Base-by-base conservation (phyloP, 1,140 invertebrate species). In the Drosophila melanica region DNA sequence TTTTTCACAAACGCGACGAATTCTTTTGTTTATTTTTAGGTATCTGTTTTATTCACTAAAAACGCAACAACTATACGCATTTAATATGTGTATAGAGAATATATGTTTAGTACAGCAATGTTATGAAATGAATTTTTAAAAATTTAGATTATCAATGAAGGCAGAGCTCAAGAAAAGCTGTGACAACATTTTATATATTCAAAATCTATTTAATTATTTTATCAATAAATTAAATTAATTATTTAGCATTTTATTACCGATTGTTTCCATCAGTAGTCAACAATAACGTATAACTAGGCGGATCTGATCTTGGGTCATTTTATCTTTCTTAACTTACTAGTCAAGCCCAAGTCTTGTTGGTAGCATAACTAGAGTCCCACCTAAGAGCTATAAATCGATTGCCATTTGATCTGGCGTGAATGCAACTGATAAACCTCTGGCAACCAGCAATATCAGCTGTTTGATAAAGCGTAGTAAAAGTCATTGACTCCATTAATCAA, bases 401-500 rank as follows among this genome's bases (percentile, higher is more conserved):
- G 18, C 20, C 10, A 33, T 65, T 55, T 16, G 39, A 37, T 54
- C 20, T 47, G 47, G 10, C 51, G 9, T 27, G 45, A 54, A 42
- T 58, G 79, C 20, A 62, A 51, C n/a, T 53, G 64, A 69, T 82
- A 82, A 80, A 84, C 79, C 80, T 78, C 78, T 64, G 60, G 54
- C 12, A 74, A 78, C 37, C 51, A 57, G 44, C 55, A 51, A 18
- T 33, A 48, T 45, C 66, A 58, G 66, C 50, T 53, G 45, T 62
- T 47, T 72, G 55, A 67, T 73, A 67, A 51, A 62, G 57, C 45
- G 27, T 33, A 70, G 60, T 71, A 45, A 45, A 63, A 79, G 81
- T 78, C 74, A 77, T 77, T 85, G 77, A 77, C 77, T 78, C 77
- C 70, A 85, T 85, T 77, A 85, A 86, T 85, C 81, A 85, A 39